phyloP scores from a whole-genome alignment of 2,113 vertebrate species.

The Uria lomvia region DNA sequence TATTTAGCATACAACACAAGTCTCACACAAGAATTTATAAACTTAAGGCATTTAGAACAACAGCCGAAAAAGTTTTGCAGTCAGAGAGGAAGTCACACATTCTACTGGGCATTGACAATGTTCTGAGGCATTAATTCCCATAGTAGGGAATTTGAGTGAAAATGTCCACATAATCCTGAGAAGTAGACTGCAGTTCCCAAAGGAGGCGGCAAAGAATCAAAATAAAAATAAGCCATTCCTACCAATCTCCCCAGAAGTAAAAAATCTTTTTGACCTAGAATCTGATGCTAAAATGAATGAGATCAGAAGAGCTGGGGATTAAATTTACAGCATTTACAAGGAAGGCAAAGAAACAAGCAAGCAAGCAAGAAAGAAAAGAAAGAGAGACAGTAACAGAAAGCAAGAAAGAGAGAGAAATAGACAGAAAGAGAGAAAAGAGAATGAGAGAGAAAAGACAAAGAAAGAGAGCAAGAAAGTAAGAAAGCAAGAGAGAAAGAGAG shows the following conservation, averaged over 20 bases:
- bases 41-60: neutral
- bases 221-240: neutral
- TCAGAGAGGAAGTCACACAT: neutral
- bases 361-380: too few relatives aligned
- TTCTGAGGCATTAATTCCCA: neutral
- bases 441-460: neutral
- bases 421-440: too few relatives aligned
- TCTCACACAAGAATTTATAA: neutral
- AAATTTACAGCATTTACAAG: neutral
- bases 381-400: too few relatives aligned
- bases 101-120: neutral
- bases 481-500: neutral
- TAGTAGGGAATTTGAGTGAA: neutral
- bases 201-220: neutral
- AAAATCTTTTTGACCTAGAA: accelerated
- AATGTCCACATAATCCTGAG: neutral
- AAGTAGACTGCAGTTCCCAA: neutral
- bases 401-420: neutral
- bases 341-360: neutral
- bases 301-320: neutral
- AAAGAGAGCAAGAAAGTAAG: too few relatives aligned
- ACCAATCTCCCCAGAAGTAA: neutral
- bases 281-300: neutral
- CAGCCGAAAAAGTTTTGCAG: neutral
- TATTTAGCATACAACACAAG: neutral